Evolutionary conservation across 2,888 invertebrate genomes (phyloP).

Genomic region (Microplitis deprimator): DNA sequence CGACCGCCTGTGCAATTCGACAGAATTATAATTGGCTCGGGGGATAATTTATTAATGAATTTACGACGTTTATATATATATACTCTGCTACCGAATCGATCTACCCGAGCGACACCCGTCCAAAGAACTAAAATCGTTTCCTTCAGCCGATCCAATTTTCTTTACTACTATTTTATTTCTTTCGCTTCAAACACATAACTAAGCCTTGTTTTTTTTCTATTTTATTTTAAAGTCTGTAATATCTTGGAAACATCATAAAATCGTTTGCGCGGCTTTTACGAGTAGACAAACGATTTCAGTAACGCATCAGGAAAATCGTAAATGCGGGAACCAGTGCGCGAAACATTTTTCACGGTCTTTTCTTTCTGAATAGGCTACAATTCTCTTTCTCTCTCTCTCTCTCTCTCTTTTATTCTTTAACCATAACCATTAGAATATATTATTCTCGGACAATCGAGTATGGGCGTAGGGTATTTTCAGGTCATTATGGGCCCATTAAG

Average conservation of each 20-base stretch:
- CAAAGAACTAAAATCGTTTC: slow-evolving; percentile 26
- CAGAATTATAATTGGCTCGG: slow-evolving; percentile 62
- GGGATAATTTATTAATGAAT: slow-evolving; percentile 62
- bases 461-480: slow-evolving; percentile 48
- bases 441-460: slow-evolving; percentile 20
- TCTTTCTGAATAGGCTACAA: slow-evolving; percentile 6
- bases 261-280: slow-evolving; percentile 19
- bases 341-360: slow-evolving; percentile 30
- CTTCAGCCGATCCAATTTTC: slow-evolving; percentile 28
- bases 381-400: not conserved
- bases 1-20: slow-evolving; percentile 57
- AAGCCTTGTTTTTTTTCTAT: not conserved
- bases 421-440: not conserved
- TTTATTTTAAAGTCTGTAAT: not conserved
- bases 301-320: slow-evolving; percentile 20
- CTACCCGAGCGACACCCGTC: slow-evolving; percentile 8
- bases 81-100: slow-evolving; percentile 19
- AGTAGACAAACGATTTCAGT: slow-evolving; percentile 27
- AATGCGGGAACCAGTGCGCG: slow-evolving; percentile 1
- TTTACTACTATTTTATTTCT: not conserved
- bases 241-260: slow-evolving; percentile 11
- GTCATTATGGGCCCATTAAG: slow-evolving; percentile 62
- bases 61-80: slow-evolving; percentile 51
- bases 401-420: not conserved
- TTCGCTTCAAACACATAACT: slow-evolving; percentile 4